These are phyloP conservation scores for Pandemis corylana DNA, from an alignment of 2,888 invertebrate genomes.

Conservation along the genomic window DNA sequence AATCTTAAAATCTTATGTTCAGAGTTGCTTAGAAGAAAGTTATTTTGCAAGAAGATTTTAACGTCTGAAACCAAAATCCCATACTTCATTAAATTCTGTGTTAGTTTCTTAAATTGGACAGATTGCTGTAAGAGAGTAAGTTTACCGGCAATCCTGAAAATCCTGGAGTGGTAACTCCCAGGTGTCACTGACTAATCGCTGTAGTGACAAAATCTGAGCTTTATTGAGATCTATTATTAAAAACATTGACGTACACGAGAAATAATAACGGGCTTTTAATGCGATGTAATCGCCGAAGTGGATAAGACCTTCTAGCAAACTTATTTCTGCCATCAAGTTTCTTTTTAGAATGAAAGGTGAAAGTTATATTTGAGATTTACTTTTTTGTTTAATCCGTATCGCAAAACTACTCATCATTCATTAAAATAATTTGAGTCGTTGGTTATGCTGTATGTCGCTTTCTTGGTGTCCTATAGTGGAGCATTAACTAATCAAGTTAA, in stretches of 20 bases:
- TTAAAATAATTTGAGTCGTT: neutral
- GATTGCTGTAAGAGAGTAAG: no score
- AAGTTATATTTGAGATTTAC: neutral
- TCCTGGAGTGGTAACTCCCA: no score
- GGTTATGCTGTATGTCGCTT: neutral
- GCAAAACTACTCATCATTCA: neutral
- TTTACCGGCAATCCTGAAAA: neutral
- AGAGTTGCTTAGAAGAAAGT: neutral
- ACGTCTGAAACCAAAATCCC: no score
- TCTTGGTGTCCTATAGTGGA: neutral
- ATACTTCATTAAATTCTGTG: no score
- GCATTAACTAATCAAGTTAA: constrained; percentile 15
- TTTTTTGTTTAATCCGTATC: neutral
- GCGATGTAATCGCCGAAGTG: neutral
- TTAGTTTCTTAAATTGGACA: no score
- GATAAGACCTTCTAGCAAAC: neutral
- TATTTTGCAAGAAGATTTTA: neutral
- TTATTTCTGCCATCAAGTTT: neutral
- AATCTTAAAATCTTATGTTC: neutral
- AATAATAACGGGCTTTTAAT: neutral
- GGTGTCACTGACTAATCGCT: neutral
- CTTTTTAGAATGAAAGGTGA: neutral
- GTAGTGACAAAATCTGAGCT: neutral
- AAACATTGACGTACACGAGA: neutral
- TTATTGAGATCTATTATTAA: neutral